Evolutionary conservation across 2,797 vertebrate genomes (phyloP), one percentile per base, ranked within the genome.

Genomic region (Enteromius afrohamiltoni): DNA sequence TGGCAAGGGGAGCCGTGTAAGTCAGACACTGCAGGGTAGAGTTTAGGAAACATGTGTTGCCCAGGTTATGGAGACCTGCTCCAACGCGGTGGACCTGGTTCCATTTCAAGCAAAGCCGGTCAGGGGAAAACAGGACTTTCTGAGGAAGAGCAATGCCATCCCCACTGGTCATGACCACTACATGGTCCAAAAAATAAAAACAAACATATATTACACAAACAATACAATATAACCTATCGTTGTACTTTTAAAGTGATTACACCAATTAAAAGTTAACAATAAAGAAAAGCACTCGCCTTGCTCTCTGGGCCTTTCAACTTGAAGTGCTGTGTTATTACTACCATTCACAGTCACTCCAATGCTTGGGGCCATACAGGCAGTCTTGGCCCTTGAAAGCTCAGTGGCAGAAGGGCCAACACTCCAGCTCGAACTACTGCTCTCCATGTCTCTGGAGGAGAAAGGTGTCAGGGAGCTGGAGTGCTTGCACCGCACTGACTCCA

Each of bases 1-100:
- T 99, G 84, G 97, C 94, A 8, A 99, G 95, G 1, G 98, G 98
- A 3, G 98, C 95, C 0, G 98, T 99, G 89, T 99, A 99, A 8
- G 97, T 97, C 85, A 99, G 93, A 93, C 98, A 99, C 82, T 99
- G 98, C 55, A 99, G 90, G 13, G 97, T 96, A 5, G 98, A 96
- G 90, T 99, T 99, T 67, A 99, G 95, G 90, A 98, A 99, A 88
- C 98, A 99, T 0, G 97, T 99, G 87, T 99, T 99, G 90, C 98
- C 97, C 67, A 99, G 93, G 87, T 99, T 99, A 90, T 97, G 97
- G 86, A 99, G 96, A 26, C 98, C 98, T 34, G 97, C 97, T 90
- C 98, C 98, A 76, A 98, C 95, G 64, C 95, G 96, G 0, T 97
- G 96, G 49, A 93, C 92, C 85, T 98, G 96, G 0, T 95, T 94